phyloP scores from a whole-genome alignment of 1,140 invertebrate genomes.

The Megalonaias nervosa region DNA sequence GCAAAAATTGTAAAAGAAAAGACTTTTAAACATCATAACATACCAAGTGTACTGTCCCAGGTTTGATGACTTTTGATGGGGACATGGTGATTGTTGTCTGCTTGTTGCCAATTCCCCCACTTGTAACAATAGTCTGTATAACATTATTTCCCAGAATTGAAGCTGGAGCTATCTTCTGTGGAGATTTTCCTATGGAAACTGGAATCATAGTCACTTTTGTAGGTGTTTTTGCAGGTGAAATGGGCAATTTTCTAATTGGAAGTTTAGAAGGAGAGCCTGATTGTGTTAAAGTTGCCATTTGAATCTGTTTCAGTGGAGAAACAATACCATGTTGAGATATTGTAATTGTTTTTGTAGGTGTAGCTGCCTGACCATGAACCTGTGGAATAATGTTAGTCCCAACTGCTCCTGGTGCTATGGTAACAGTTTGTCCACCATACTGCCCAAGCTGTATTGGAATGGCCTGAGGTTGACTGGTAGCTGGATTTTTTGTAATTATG shows the following conservation, averaged over 20 bases:
- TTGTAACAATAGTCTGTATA: constrained; percentile 21
- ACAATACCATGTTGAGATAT: constrained; percentile 75
- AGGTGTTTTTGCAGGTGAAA: constrained; percentile 67
- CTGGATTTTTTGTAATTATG: constrained; percentile 75
- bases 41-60: constrained; percentile 53
- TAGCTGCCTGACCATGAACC: constrained; percentile 17
- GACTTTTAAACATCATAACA: constrained; percentile 1
- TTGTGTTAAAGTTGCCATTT: constrained; percentile 17
- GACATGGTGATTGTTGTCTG: constrained; percentile 75
- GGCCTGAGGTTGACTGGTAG: constrained; percentile 60
- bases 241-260: constrained; percentile 63
- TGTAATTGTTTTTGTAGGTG: constrained; percentile 80
- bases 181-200: constrained; percentile 65
- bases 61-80: constrained; percentile 70
- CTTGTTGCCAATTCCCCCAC: constrained; percentile 33
- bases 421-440: constrained; percentile 37
- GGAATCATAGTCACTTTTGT: constrained; percentile 71
- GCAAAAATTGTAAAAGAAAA: no score
- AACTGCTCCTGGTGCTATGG: constrained; percentile 20
- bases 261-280: constrained; percentile 63
- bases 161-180: constrained; percentile 66
- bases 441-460: constrained; percentile 54
- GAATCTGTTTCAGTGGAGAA: constrained; percentile 47
- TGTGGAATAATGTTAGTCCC: constrained; percentile 33
- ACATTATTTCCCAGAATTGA: neutral